These are phyloP conservation scores for Chauna torquata DNA, from an alignment of 2,113 vertebrate genomes.

Conservation along the genomic window DNA sequence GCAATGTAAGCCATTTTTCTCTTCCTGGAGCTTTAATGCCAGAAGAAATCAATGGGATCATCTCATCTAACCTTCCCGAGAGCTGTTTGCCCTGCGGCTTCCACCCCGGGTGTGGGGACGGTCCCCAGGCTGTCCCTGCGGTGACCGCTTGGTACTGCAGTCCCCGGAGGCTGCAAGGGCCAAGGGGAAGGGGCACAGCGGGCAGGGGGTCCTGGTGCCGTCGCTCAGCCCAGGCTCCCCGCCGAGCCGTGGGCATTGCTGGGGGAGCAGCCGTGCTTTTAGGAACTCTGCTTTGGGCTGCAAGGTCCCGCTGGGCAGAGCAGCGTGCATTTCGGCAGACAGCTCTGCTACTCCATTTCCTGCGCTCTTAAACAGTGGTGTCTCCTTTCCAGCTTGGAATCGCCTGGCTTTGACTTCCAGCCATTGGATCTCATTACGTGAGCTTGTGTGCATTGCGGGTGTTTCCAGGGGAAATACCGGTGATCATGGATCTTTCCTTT, in stretches of 20 bases:
- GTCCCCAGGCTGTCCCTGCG: background rate
- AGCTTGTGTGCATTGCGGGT: background rate
- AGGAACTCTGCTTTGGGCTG: background rate
- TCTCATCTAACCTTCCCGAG: background rate
- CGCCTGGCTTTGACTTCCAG: constrained; percentile 8
- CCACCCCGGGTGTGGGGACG: background rate
- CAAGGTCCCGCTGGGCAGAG: background rate
- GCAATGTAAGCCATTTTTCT: constrained; percentile 37
- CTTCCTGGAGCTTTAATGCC: constrained; percentile 33
- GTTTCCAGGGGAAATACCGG: constrained; percentile 19
- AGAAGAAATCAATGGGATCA: background rate
- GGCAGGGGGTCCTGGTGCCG: accelerated
- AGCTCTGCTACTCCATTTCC: background rate
- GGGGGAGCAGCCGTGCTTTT: background rate
- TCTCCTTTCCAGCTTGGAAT: background rate
- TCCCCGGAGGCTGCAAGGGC: background rate
- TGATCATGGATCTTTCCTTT: constrained; percentile 55
- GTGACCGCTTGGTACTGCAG: accelerated
- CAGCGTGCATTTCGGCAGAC: accelerated
- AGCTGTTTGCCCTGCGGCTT: background rate
- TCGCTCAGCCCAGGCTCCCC: background rate
- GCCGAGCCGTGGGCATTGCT: background rate
- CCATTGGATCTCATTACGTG: background rate
- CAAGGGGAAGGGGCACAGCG: too few relatives aligned
- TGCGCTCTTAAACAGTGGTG: background rate